Conservation (phyloP, 92 coral and sea anemone genomes). For the Porites divaricata region DNA sequence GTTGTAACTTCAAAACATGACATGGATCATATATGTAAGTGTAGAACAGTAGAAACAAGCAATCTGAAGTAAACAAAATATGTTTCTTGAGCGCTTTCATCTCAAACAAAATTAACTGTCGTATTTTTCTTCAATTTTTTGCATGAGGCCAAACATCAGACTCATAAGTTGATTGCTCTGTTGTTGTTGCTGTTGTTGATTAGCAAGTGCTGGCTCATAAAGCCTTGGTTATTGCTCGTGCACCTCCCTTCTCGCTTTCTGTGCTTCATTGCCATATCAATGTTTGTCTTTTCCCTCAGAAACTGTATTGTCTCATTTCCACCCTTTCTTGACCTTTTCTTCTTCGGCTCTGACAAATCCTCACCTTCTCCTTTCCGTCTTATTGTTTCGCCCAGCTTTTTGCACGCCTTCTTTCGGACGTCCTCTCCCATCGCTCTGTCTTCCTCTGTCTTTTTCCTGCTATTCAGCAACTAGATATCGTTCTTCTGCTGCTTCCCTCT, state of each 20-base stretch:
- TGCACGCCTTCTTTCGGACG: slow-evolving; percentile 40
- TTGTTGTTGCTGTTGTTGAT: slow-evolving; percentile 44
- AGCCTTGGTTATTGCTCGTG: slow-evolving; percentile 36
- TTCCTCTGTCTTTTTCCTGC: slow-evolving; percentile 37
- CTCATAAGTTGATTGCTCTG: slow-evolving; percentile 34
- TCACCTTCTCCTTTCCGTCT: slow-evolving; percentile 33
- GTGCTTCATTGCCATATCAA: slow-evolving; percentile 26
- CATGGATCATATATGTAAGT: background rate
- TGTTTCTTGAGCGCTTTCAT: background rate
- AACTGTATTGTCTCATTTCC: slow-evolving; percentile 27
- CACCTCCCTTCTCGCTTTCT: slow-evolving; percentile 31
- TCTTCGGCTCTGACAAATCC: slow-evolving; percentile 26
- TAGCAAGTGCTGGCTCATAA: slow-evolving; percentile 15
- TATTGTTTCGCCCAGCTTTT: slow-evolving; percentile 46
- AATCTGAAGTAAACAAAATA: slow-evolving; percentile 35
- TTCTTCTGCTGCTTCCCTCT: slow-evolving; percentile 45
- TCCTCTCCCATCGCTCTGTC: slow-evolving; percentile 55
- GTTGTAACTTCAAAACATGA: background rate
- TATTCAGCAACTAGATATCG: slow-evolving; percentile 7
- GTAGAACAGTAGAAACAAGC: slow-evolving; percentile 44
- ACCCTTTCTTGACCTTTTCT: slow-evolving; percentile 30
- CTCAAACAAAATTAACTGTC: background rate
- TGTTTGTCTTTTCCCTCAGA: slow-evolving; percentile 28
- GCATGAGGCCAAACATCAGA: slow-evolving; percentile 28
- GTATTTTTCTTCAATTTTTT: slow-evolving; percentile 28